Evolutionary conservation across 2,888 invertebrate species (phyloP).

Genomic region (Agrotis puta): DNA sequence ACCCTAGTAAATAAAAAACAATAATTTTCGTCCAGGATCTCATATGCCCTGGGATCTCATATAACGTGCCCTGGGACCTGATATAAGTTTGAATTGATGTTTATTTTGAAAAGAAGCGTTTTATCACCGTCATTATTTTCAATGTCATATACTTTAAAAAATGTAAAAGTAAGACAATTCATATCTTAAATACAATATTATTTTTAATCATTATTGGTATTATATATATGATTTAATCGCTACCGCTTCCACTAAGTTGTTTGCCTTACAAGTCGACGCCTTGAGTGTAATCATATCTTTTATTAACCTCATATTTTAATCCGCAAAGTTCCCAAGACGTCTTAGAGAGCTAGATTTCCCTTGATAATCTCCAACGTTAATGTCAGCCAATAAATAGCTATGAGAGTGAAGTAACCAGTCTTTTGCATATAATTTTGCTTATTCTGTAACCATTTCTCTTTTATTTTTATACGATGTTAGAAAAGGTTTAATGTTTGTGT

Average conservation of each 20-base stretch:
- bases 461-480: neutral
- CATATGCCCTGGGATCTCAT: too few species aligned
- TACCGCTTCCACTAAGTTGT: conserved; percentile 3
- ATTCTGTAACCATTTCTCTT: conserved; percentile 22
- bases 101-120: too few species aligned
- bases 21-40: neutral
- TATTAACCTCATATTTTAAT: conserved; percentile 60
- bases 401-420: conserved; percentile 32
- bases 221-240: conserved; percentile 10
- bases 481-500: neutral
- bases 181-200: too few species aligned
- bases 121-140: too few species aligned
- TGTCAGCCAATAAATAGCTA: conserved; percentile 53
- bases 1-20: neutral
- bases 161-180: too few species aligned
- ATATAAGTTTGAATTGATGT: too few species aligned
- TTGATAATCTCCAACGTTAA: conserved; percentile 58
- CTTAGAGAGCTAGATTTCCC: conserved; percentile 69
- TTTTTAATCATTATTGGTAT: too few species aligned
- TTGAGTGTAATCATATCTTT: conserved; percentile 58
- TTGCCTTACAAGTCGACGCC: conserved; percentile 32
- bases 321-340: conserved; percentile 54
- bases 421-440: conserved; percentile 40
- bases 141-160: too few species aligned
- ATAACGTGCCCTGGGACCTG: too few species aligned